Conservation (phyloP, 2,113 vertebrate species). For the Carassius auratus region DNA sequence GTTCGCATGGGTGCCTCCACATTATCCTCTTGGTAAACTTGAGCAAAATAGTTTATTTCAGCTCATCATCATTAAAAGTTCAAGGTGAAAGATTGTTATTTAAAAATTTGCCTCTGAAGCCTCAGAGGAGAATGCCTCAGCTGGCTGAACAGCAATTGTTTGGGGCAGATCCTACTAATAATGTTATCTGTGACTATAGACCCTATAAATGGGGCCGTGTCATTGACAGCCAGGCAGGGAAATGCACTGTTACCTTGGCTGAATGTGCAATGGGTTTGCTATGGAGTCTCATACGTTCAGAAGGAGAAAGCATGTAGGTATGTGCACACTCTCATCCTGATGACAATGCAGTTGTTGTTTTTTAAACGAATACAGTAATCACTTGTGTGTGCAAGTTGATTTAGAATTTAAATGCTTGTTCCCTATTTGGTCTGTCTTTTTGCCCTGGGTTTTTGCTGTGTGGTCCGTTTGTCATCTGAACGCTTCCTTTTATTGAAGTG, state of each 20-base stretch:
- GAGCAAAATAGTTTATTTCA: not conserved
- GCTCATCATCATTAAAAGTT: constrained; percentile 14
- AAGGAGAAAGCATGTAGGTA: constrained; percentile 79
- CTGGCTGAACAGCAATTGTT: constrained; percentile 64
- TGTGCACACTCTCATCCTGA: constrained; percentile 60
- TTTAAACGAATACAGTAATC: not conserved
- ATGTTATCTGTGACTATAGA: constrained; percentile 64
- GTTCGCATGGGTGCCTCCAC: not conserved
- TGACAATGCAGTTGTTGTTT: not conserved
- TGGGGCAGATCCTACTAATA: constrained; percentile 68
- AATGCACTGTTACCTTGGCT: constrained; percentile 53
- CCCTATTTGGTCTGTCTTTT: not conserved
- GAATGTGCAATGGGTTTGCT: constrained; percentile 65
- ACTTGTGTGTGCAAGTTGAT: not conserved
- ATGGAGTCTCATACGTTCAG: constrained; percentile 76
- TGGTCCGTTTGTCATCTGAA: not conserved
- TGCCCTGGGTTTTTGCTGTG: not conserved
- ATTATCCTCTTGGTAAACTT: not conserved
- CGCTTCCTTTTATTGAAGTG: not conserved
- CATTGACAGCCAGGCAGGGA: constrained; percentile 53
- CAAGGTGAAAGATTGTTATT: not conserved
- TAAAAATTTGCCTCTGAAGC: constrained; percentile 2
- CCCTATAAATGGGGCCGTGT: constrained; percentile 72
- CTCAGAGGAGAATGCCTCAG: constrained; percentile 41
- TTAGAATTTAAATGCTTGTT: not conserved